Base-by-base conservation (phyloP, 2,888 invertebrate genomes). In the Dugesia japonica region DNA sequence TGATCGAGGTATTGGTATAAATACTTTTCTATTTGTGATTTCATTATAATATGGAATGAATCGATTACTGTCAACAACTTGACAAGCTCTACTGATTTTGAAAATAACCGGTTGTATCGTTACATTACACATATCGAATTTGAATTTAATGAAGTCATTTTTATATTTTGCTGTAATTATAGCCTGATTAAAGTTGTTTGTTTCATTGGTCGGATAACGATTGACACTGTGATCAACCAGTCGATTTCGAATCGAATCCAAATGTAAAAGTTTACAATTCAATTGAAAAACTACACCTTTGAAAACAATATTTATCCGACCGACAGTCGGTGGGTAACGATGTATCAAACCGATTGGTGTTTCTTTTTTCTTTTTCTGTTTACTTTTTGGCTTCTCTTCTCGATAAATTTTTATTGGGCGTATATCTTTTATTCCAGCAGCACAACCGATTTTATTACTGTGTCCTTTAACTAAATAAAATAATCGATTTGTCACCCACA, bases 41-140 rank as follows among this genome's bases (percentile, higher is more conserved):
- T 56, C 56, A 56, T 56, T 56, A 56, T 20, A 56, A 56, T 56
- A 56, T 23, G 56, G 56, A 9, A 56, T 56, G 56, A 56, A 56
- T 13, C 56, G 56, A n/a, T n/a, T 4, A 56, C 17, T n/a, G 17
- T 56, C 56, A 56, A 56, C 1, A 4, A 56, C 56, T 56, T 56
- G 56, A 56, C 56, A 20, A 23, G 20, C 56, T 23, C 56, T 4
- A n/a, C 56, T 56, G n/a, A 56, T n/a, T 56, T 56, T 56, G 56
- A 56, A 56, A 56, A 23, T n/a, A 56, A 56, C 56, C n/a, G n/a
- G n/a, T n/a, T 56, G 56, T 9, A 56, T 56, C 9, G 56, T 56
- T 56, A 56, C 23, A n/a, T 56, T 56, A 56, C 56, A 56, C 56
- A 56, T 56, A n/a, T 56, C 56, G 17, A 56, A 56, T 56, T 56